Evolutionary conservation across 1,140 invertebrate species (phyloP).

Genomic region (Cataglyphis hispanica): DNA sequence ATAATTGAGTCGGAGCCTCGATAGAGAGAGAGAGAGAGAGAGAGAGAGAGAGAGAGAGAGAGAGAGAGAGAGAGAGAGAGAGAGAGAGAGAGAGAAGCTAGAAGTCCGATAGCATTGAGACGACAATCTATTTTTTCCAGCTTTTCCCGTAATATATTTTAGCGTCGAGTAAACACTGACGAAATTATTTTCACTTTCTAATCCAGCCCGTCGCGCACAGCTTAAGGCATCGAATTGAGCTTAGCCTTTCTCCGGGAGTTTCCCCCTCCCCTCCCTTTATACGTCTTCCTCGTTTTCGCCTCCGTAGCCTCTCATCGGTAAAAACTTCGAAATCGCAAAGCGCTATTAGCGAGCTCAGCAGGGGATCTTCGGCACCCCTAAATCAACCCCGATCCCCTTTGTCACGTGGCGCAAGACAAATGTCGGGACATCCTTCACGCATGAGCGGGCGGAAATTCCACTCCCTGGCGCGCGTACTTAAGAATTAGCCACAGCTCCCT

Average conservation of each 20-base stretch:
- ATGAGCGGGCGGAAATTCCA: not conserved
- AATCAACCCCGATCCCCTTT: constrained; percentile 31
- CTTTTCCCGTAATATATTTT: not conserved
- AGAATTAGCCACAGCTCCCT: constrained; percentile 47
- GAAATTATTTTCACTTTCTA: not conserved
- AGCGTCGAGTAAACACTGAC: too few species aligned
- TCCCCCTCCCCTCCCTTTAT: not conserved
- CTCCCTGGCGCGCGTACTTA: constrained; percentile 18
- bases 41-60: constrained; percentile 28
- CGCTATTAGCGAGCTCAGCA: constrained; percentile 32
- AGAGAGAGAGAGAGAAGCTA: not conserved
- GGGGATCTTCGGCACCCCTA: not conserved
- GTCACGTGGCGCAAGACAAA: constrained; percentile 46
- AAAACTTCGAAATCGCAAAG: not conserved
- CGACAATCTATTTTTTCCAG: not conserved
- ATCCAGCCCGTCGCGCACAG: not conserved
- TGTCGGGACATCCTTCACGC: not conserved
- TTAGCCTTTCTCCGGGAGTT: not conserved
- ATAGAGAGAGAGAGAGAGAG: not conserved
- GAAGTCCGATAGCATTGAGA: not conserved
- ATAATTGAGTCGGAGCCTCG: constrained; percentile 33
- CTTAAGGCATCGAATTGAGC: not conserved
- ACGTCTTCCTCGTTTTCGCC: not conserved
- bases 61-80: constrained; percentile 28
- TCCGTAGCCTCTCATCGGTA: not conserved